These are phyloP conservation scores for Scrobipalpa costella DNA, from an alignment of 2,888 invertebrate genomes.

Conservation along the genomic window DNA sequence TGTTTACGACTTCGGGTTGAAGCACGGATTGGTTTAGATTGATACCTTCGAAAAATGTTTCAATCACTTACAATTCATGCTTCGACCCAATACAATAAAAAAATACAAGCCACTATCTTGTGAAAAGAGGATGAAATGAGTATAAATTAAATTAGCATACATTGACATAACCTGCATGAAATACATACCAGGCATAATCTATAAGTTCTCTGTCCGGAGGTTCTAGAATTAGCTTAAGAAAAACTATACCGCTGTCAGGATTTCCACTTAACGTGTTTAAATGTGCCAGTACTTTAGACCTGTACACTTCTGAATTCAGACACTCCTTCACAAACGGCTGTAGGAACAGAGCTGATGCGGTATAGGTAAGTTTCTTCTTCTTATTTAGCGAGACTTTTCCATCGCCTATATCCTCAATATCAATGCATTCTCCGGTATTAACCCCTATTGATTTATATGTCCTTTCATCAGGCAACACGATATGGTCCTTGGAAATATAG, in stretches of 20 bases:
- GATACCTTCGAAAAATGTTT: too few relatives aligned
- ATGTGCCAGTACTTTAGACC: constrained; percentile 56
- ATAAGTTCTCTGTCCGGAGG: constrained; percentile 83
- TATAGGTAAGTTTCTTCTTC: constrained; percentile 41
- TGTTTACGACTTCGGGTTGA: too few relatives aligned
- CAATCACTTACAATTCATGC: too few relatives aligned
- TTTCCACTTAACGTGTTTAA: constrained; percentile 50
- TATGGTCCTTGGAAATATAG: constrained; percentile 54
- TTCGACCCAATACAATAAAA: too few relatives aligned
- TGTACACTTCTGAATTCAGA: constrained; percentile 56
- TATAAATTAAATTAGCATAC: constrained; percentile 9
- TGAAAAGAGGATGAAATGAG: not conserved
- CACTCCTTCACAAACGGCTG: constrained; percentile 65
- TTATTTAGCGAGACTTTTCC: constrained; percentile 27
- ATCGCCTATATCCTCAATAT: constrained; percentile 39
- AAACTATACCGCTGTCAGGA: constrained; percentile 50
- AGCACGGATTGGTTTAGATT: too few relatives aligned
- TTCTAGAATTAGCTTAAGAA: constrained; percentile 74
- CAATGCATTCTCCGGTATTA: constrained; percentile 47
- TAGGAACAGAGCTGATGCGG: constrained; percentile 57
- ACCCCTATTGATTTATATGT: constrained; percentile 56
- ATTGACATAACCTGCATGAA: not conserved
- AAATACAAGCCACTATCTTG: not conserved
- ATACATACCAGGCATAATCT: constrained; percentile 86
- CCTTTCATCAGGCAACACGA: constrained; percentile 51